phyloP scores from a whole-genome alignment of 2,888 invertebrate species.

The Caenorhabditis virilis region DNA sequence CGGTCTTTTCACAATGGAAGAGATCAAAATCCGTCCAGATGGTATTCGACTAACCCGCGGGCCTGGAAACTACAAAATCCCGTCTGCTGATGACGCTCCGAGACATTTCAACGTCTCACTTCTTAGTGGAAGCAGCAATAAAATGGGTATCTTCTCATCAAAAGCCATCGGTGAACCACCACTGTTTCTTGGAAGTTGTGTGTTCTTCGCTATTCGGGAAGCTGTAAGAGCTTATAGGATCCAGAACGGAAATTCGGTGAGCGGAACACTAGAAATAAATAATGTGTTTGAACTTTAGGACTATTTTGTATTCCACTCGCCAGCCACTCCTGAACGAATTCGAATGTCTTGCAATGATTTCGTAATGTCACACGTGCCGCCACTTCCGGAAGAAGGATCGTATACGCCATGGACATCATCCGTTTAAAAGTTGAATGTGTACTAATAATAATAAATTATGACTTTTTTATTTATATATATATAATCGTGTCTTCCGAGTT shows the following conservation, averaged over 20 bases:
- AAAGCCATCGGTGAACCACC: slow-evolving; percentile 98
- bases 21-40: slow-evolving; percentile 80
- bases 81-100: slow-evolving; percentile 89
- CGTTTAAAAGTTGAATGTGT: too few species aligned
- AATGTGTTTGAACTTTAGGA: slow-evolving; percentile 74
- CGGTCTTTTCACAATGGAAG: slow-evolving; percentile 88
- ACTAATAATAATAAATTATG: too few species aligned
- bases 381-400: slow-evolving; percentile 35
- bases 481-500: too few species aligned
- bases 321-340: slow-evolving; percentile 86
- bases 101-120: slow-evolving; percentile 88
- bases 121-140: slow-evolving; percentile 86
- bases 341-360: slow-evolving; percentile 85
- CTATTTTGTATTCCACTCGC: slow-evolving; percentile 75
- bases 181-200: slow-evolving; percentile 84
- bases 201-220: slow-evolving; percentile 83
- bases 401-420: slow-evolving; percentile 47
- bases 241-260: slow-evolving; percentile 36
- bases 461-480: too few species aligned
- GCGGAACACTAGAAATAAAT: not conserved
- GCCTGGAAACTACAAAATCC: slow-evolving; percentile 91
- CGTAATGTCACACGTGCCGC: slow-evolving; percentile 28
- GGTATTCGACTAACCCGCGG: slow-evolving; percentile 76
- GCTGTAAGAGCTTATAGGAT: slow-evolving; percentile 81
- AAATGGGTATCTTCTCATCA: slow-evolving; percentile 89